These are phyloP conservation scores for Molossus alvarezi DNA, from an alignment of 2,797 vertebrate genomes.

Conservation along the genomic window DNA sequence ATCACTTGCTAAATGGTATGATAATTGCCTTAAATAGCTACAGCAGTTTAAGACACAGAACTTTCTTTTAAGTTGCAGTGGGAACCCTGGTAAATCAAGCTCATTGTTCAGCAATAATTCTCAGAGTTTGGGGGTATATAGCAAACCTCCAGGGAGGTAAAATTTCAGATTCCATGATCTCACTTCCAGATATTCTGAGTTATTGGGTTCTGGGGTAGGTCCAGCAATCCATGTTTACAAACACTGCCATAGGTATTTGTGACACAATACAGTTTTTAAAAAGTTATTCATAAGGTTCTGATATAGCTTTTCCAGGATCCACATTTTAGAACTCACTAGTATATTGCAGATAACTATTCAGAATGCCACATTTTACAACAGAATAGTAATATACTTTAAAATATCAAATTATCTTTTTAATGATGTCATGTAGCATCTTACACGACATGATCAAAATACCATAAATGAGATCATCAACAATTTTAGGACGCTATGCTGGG, in stretches of 20 bases:
- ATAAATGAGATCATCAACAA: constrained; percentile 41
- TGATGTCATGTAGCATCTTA: constrained; percentile 9
- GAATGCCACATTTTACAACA: constrained; percentile 28
- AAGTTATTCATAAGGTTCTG: constrained; percentile 27
- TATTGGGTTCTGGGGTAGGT: background rate
- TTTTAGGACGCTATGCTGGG: background rate
- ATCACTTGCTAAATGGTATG: constrained; percentile 78
- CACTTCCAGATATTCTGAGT: constrained; percentile 19
- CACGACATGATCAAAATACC: constrained; percentile 2
- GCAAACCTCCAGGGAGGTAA: background rate
- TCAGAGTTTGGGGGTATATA: constrained; percentile 29
- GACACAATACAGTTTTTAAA: background rate
- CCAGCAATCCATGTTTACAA: constrained; percentile 25
- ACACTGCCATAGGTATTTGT: background rate
- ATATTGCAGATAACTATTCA: constrained; percentile 52
- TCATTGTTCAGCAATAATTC: constrained; percentile 53
- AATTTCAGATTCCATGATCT: constrained; percentile 33
- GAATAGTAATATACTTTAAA: constrained; percentile 32
- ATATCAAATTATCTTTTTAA: constrained; percentile 53
- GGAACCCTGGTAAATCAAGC: constrained; percentile 68
- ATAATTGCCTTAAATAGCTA: constrained; percentile 80
- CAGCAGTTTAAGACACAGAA: constrained; percentile 77
- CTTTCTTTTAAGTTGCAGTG: constrained; percentile 66
- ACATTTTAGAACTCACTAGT: constrained; percentile 32
- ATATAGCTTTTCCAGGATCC: background rate